phyloP scores from a whole-genome alignment of 2,113 vertebrate genomes.

The Ploceus nigricollis region DNA sequence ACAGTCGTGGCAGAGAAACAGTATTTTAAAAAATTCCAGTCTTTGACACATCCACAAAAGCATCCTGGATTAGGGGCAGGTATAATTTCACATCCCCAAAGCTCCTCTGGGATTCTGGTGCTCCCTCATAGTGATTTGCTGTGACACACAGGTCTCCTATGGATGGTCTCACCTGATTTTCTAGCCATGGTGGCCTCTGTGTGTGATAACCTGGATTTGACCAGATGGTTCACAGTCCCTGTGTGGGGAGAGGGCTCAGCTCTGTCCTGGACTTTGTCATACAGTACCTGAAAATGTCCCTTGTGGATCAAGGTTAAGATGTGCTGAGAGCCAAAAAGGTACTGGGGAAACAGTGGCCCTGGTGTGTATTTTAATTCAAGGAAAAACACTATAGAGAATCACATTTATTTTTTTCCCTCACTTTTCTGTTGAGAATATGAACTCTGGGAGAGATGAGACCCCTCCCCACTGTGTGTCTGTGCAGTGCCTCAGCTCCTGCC shows the following conservation, averaged over 20 bases:
- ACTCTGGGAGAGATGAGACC: background rate
- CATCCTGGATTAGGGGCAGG: background rate
- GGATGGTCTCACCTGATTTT: background rate
- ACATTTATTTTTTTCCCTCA: background rate
- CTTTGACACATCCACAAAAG: background rate
- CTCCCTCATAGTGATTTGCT: background rate
- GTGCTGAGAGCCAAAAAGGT: background rate
- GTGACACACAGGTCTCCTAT: background rate
- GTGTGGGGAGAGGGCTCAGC: background rate
- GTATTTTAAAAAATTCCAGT: background rate
- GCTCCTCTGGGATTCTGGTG: background rate
- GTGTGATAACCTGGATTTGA: background rate
- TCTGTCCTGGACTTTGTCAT: background rate
- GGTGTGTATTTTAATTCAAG: background rate
- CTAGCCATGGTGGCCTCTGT: background rate
- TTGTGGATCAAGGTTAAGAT: background rate
- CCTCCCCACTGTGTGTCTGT: background rate
- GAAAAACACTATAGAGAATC: background rate
- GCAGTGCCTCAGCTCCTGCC: background rate
- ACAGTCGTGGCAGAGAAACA: background rate
- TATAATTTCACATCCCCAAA: background rate
- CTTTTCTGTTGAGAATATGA: background rate
- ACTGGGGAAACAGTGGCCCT: background rate
- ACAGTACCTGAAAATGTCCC: background rate
- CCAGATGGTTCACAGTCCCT: background rate